phyloP scores from a whole-genome alignment of 2,797 vertebrate species.

The Thamnophis elegans region DNA sequence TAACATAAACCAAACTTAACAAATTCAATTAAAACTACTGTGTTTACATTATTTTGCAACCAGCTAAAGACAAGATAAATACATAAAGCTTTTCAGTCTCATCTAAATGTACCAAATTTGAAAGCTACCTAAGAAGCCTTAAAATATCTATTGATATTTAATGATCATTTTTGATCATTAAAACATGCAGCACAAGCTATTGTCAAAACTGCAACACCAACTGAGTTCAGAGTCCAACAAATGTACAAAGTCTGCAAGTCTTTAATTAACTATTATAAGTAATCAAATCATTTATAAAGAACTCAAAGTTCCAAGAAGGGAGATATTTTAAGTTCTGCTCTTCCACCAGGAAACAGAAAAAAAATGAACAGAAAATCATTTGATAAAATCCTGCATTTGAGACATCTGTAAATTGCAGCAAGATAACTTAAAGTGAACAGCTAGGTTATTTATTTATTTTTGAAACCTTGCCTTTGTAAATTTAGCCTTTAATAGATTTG shows the following conservation, averaged over 20 bases:
- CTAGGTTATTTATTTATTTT: background rate
- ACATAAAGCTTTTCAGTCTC: background rate
- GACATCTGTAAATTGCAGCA: background rate
- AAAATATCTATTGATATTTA: background rate
- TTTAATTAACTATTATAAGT: background rate
- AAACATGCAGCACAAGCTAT: background rate
- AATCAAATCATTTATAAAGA: background rate
- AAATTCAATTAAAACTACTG: slow-evolving; percentile 43
- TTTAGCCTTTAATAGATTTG: background rate
- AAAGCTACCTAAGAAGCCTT: background rate
- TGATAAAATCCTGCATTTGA: background rate
- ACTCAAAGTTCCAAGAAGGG: background rate
- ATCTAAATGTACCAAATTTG: background rate
- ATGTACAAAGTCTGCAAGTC: background rate
- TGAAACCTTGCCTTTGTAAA: background rate
- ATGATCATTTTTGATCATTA: background rate
- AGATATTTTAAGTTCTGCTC: background rate
- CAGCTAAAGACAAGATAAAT: background rate
- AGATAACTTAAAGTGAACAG: background rate
- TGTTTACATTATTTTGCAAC: background rate
- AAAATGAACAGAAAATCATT: background rate
- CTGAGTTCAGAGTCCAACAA: background rate
- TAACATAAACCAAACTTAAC: background rate
- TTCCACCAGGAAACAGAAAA: too few relatives aligned
- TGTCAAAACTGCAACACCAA: background rate